Conservation (phyloP, 2,888 invertebrate species). For the Drepanosiphum platanoidis region DNA sequence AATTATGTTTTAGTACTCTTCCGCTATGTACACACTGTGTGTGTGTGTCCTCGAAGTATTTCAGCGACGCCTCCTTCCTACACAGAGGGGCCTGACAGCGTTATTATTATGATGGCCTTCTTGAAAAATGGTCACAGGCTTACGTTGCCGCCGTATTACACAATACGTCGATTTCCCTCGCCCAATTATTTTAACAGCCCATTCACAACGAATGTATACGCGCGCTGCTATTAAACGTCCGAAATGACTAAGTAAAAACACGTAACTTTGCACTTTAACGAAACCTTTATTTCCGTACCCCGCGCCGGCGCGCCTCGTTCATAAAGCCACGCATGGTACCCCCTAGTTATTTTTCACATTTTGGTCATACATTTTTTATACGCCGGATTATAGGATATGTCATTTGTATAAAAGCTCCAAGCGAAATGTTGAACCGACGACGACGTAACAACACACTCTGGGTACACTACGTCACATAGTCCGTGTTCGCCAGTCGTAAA, state of each 20-base stretch:
- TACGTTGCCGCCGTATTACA: slow-evolving; percentile 1
- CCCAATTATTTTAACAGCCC: slow-evolving; percentile 54
- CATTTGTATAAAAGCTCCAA: slow-evolving; percentile 26
- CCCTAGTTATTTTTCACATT: slow-evolving; percentile 12
- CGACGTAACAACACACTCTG: background rate
- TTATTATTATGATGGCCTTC: slow-evolving; percentile 44
- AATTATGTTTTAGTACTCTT: slow-evolving; percentile 38
- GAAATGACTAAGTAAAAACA: slow-evolving; percentile 44
- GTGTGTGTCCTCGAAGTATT: slow-evolving; percentile 42
- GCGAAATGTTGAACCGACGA: background rate
- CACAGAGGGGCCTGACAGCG: slow-evolving; percentile 20
- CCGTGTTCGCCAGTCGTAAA: background rate
- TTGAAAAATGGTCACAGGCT: slow-evolving; percentile 54
- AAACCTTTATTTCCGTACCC: slow-evolving; percentile 3
- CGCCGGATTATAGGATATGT: slow-evolving; percentile 11
- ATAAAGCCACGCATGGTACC: slow-evolving; percentile 24
- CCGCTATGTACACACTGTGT: background rate
- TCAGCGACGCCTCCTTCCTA: slow-evolving; percentile 31
- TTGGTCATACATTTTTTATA: slow-evolving; percentile 29
- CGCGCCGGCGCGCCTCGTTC: background rate
- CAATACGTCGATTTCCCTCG: slow-evolving; percentile 35
- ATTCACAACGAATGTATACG: slow-evolving; percentile 14
- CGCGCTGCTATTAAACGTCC: slow-evolving; percentile 25
- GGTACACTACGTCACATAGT: background rate
- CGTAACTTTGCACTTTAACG: slow-evolving; percentile 36